Percentiles rank a stretch among this genome's conserved stretches.
Conservation (phyloP, 2,113 vertebrate genomes). For the Stercorarius parasiticus region DNA sequence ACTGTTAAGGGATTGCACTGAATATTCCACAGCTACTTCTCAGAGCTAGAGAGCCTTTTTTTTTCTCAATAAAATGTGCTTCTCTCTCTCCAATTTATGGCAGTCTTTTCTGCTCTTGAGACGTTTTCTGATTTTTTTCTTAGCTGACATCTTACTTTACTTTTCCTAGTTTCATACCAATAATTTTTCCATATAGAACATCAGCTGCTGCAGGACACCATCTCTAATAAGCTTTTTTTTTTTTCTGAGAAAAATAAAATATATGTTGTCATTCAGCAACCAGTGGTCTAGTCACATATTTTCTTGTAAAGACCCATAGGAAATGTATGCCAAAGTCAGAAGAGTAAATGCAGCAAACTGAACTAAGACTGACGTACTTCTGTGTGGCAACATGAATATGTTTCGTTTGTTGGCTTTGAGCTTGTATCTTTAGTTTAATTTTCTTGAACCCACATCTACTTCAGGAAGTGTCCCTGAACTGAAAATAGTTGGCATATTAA, state of each 20-base stretch:
- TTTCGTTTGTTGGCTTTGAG: not conserved
- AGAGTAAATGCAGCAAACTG: not conserved
- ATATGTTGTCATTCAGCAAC: not conserved
- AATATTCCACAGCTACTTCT: not conserved
- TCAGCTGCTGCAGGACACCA: not conserved
- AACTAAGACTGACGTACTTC: not conserved
- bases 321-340: not conserved
- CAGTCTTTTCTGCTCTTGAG: not conserved
- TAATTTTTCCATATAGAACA: not conserved
- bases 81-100: not conserved
- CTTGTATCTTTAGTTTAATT: not conserved
- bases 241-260: not conserved
- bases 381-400: not conserved
- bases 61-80: not conserved
- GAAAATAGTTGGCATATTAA: not conserved
- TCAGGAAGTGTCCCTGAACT: not conserved
- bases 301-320: not conserved
- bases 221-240: not conserved
- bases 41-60: not conserved
- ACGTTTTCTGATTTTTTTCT: not conserved
- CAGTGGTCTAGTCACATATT: not conserved
- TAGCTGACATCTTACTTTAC: not conserved
- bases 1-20: not conserved
- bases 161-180: not conserved
- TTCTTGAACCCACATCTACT: not conserved